Evolutionary conservation across 1,140 invertebrate genomes (phyloP).

Genomic region (Calosoma granatense): DNA sequence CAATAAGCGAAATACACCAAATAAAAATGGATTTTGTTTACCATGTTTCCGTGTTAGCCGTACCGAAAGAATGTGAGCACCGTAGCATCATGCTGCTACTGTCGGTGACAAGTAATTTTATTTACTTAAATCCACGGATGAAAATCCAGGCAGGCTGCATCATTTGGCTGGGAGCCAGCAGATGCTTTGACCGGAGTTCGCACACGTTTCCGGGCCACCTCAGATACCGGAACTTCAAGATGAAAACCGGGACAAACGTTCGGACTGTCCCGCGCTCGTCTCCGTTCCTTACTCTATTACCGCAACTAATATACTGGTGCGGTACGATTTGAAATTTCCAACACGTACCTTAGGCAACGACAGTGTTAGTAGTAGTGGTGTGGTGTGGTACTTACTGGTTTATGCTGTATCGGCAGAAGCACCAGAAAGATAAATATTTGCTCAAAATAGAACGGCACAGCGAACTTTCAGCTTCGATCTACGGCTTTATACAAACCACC

Average conservation of each 20-base stretch:
- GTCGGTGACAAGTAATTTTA: not conserved
- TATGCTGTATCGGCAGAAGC: not conserved
- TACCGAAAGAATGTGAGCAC: not conserved
- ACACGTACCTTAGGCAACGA: not conserved
- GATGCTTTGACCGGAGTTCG: not conserved
- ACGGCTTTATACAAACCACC: not conserved
- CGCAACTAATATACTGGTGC: not conserved
- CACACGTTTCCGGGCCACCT: not conserved
- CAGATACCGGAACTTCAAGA: too few relatives aligned
- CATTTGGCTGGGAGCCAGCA: not conserved
- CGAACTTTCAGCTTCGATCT: not conserved
- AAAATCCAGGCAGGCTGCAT: not conserved
- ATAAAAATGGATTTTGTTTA: not conserved
- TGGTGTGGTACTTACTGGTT: not conserved
- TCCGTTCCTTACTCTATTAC: not conserved
- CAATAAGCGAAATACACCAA: not conserved
- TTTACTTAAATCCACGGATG: not conserved
- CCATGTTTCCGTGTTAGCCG: not conserved
- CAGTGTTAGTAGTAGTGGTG: too few relatives aligned
- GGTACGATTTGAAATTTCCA: not conserved
- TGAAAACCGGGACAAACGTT: not conserved
- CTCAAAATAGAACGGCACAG: not conserved
- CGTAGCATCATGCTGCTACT: not conserved
- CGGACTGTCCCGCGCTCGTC: not conserved
- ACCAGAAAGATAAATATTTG: constrained; percentile 3